Percentiles rank a stretch among this genome's conserved stretches.
phyloP scores from a whole-genome alignment of 2,888 invertebrate genomes.

The Limnephilus rhombicus region DNA sequence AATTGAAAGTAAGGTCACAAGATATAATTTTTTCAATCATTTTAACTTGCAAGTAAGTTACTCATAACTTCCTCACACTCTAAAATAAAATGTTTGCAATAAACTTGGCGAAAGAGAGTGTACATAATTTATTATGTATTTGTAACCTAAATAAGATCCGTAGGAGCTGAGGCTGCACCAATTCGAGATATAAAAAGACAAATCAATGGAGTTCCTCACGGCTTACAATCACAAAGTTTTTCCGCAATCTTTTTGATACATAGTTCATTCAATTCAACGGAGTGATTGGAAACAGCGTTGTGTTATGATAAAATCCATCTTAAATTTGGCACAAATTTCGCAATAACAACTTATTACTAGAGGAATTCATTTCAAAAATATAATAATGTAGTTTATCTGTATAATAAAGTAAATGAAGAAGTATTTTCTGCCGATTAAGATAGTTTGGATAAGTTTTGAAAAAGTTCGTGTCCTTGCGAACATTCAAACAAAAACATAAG shows the following conservation, averaged over 20 bases:
- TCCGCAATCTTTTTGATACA: not conserved
- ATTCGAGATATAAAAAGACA: not conserved
- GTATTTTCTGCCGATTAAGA: not conserved
- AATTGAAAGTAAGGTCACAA: not conserved
- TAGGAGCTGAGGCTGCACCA: not conserved
- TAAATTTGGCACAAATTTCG: slow-evolving; percentile 16
- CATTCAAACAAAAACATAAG: slow-evolving; percentile 60
- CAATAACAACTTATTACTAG: slow-evolving; percentile 31
- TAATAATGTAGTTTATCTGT: not conserved
- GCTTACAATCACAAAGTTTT: not conserved
- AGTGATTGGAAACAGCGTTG: not conserved
- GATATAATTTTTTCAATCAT: not conserved
- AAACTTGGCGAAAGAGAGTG: not conserved
- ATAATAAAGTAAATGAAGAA: not conserved
- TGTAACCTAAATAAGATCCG: not conserved
- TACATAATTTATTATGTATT: not conserved
- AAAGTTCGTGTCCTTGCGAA: slow-evolving; percentile 40
- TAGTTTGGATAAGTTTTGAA: slow-evolving; percentile 39
- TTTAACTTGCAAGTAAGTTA: not conserved
- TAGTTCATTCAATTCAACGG: not conserved
- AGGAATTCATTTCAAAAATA: not conserved
- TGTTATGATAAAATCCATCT: not conserved
- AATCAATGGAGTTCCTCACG: not conserved
- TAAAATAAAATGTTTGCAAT: not conserved
- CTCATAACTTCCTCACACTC: not conserved